Base-by-base conservation (phyloP, 2,888 invertebrate species). In the Listrodromus nycthemerus region DNA sequence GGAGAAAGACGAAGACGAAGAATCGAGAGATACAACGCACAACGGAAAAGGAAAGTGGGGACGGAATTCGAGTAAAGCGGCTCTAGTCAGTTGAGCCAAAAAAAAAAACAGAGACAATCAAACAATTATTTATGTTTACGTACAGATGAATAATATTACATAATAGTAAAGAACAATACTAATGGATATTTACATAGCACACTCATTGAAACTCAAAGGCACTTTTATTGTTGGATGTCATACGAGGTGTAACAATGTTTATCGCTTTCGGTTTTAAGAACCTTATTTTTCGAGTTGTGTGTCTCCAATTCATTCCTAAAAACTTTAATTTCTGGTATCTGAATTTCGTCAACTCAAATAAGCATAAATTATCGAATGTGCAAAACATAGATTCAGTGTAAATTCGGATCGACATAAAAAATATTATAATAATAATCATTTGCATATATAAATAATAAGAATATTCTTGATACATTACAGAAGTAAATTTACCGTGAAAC, bases 71-170 rank as follows among this genome's bases (percentile, higher is more conserved):
- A 58, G 27, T 10, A 33, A 70, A 65, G 21, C 37, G 58, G 10
- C 21, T 58, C 41, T n/a, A 2, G 48, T 33, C 24, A 24, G 63
- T 21, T 30, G 58, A 58, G 73, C 45, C 24, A 6, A 74, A 41
- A 52, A 63, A 21, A 19, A 74, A 41, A 52, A 63, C 16, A 19
- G 0, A 21, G 30, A 66, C 21, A 58, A 55, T 50, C 37, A n/a
- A 65, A 55, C 1, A 19, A 67, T 67, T 19, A 80, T 66, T 73
- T 41, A 74, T 45, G 37, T 27, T 69, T n/a, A 30, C 50, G 50
- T n/a, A 10, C 2, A 41, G 21, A 37, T 52, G 27, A 3, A 24
- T n/a, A n/a, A 24, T n/a, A n/a, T 27, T 3, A 19, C 37, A 37
- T 55, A 70, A 70, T 16, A 16, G 16, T 45, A 45, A 45, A 16